Base-by-base conservation (phyloP, 2,113 vertebrate genomes). In the Lepisosteus oculatus region DNA sequence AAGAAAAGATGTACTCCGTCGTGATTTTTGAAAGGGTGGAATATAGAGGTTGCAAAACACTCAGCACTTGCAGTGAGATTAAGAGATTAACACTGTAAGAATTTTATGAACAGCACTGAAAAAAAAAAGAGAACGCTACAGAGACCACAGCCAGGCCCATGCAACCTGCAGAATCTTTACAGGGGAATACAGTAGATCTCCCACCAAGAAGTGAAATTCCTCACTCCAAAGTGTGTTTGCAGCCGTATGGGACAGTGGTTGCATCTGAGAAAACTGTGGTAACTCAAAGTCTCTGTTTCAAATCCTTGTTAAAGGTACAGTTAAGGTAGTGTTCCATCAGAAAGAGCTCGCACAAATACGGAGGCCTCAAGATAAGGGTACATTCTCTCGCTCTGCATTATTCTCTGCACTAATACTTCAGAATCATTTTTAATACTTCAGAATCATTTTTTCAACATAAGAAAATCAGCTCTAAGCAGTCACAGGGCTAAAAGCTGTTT, bases 161-260 rank as follows among this genome's bases (percentile, higher is more conserved):
- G 63, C 4, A 43, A 4, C 12, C 41, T 2, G 42, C 13, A 2
- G 12, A 13, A 41, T 8, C 3, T 13, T 14, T 42, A 45, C 29
- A 66, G 63, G 41, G 43, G n/a, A 44, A 45, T 6, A 47, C 3
- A 47, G 8, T 44, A 1, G n/a, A 47, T n/a, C 14, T 4, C 64
- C n/a, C 11, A n/a, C 14, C 43, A 41, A 45, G 64, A 66, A 66
- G 64, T 66, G 64, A 66, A 66, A 66, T 66, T 66, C 13, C 15
- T 4, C 64, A n/a, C 17, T 29, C 17, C 17, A 29, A 29, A 29
- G 17, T 29, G 17, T 1, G 17, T 29, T 29, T 29, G 13, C 43
- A 7, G 29, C 4, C 12, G 63, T 11, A 2, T 17, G 63, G 41
- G 8, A 7, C 13, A 2, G 64, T 43, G 64, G 43, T 13, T 44